Conservation (phyloP, 2,113 vertebrate genomes). For the Nothoprocta perdicaria region DNA sequence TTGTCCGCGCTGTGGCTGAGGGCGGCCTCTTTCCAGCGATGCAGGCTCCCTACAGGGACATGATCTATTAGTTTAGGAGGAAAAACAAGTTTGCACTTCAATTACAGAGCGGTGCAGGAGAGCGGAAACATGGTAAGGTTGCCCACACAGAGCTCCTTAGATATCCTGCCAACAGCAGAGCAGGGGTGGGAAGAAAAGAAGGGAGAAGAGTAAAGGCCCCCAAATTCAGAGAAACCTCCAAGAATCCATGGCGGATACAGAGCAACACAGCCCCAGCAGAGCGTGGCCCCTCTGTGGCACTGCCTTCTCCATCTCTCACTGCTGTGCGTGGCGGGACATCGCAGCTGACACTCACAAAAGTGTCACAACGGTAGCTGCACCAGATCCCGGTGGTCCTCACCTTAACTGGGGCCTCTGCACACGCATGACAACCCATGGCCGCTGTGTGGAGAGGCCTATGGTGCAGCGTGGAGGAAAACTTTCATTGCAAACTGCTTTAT, state of each 20-base stretch:
- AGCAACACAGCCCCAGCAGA: background rate
- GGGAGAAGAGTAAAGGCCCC: background rate
- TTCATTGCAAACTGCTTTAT: background rate
- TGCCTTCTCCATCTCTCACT: background rate
- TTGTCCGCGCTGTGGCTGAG: background rate
- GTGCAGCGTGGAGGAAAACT: background rate
- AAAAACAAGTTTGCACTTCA: background rate
- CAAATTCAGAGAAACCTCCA: background rate
- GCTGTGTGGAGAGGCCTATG: fast-evolving
- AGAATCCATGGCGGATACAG: background rate
- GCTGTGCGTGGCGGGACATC: background rate
- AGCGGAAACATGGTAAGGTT: background rate
- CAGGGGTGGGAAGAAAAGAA: background rate
- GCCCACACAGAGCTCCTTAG: background rate
- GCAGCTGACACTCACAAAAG: background rate
- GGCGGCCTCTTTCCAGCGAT: background rate
- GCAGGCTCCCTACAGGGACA: background rate
- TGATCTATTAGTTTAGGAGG: background rate
- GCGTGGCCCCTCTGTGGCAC: background rate
- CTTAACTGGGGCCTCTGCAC: background rate
- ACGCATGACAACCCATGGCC: no score
- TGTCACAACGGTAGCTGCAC: fast-evolving
- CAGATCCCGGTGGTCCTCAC: fast-evolving
- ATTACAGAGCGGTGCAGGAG: background rate
- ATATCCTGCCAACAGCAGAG: background rate